These are phyloP conservation scores for Trematomus bernacchii DNA, from an alignment of 2,797 vertebrate species.

Conservation along the genomic window DNA sequence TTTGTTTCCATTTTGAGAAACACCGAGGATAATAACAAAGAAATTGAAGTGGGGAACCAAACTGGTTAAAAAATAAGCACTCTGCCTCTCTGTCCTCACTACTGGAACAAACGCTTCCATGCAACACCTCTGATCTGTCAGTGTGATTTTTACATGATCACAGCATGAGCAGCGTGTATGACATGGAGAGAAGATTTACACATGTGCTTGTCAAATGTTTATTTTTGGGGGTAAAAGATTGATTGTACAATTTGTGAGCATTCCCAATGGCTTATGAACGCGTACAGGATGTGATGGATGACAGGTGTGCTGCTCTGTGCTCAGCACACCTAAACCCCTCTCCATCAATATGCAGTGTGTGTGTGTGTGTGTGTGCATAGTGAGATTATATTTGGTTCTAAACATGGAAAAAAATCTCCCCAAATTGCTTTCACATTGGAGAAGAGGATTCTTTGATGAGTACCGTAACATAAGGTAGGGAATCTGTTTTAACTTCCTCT, in stretches of 20 bases:
- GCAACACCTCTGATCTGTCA: background rate
- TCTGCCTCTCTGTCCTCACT: background rate
- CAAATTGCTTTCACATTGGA: constrained; percentile 76
- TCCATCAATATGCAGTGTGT: constrained; percentile 21
- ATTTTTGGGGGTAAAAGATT: constrained; percentile 17
- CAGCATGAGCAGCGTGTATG: background rate
- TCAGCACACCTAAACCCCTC: background rate
- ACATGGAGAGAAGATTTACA: background rate
- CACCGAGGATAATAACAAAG: background rate
- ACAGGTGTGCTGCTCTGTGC: constrained; percentile 1
- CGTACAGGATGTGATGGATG: background rate
- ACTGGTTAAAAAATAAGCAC: background rate
- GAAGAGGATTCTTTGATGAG: constrained; percentile 69
- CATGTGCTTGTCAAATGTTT: constrained; percentile 23
- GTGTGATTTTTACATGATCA: constrained; percentile 1
- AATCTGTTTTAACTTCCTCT: constrained; percentile 10
- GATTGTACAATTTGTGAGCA: background rate
- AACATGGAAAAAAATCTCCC: constrained; percentile 60
- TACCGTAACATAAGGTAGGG: constrained; percentile 77
- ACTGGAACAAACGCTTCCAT: background rate
- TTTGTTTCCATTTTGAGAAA: background rate
- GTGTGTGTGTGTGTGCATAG: constrained; percentile 21
- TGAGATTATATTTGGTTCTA: constrained; percentile 43
- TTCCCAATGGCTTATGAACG: background rate
- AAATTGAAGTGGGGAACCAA: background rate